Evolutionary conservation across 2,888 invertebrate genomes (phyloP).

Genomic region (Aromia moschata): DNA sequence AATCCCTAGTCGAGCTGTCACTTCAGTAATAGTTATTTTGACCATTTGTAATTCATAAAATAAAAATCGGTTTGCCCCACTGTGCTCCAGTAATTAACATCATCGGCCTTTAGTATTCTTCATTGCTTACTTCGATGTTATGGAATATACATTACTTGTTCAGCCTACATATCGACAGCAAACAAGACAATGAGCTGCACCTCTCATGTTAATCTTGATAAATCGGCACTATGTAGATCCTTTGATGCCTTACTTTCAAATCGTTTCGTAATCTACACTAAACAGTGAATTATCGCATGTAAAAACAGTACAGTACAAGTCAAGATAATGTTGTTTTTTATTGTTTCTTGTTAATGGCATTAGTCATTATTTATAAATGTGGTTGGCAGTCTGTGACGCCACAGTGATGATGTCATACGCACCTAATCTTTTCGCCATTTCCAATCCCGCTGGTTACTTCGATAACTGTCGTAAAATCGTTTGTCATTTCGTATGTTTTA

Average conservation of each 20-base stretch:
- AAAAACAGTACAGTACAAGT: neutral
- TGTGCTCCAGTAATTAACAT: too few species aligned
- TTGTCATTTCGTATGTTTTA: neutral
- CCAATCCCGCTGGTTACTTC: neutral
- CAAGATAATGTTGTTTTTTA: neutral
- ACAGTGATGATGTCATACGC: neutral
- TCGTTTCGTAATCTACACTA: neutral
- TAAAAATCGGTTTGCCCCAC: too few species aligned
- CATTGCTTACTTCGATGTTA: too few species aligned
- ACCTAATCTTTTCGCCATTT: neutral
- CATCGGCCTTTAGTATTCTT: too few species aligned
- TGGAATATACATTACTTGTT: too few species aligned
- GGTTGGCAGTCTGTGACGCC: neutral
- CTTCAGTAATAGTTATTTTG: too few species aligned
- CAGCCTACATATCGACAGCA: too few species aligned
- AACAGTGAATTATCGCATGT: neutral
- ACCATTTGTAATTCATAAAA: too few species aligned
- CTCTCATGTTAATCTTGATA: too few species aligned
- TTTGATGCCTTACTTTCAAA: neutral
- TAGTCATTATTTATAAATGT: neutral
- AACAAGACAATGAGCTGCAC: too few species aligned
- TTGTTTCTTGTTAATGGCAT: neutral
- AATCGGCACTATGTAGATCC: neutral
- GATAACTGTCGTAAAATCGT: conserved; percentile 8
- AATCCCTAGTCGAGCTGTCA: too few species aligned